Conservation (phyloP, 2,797 vertebrate genomes). For the Pyrocephalus nanus region DNA sequence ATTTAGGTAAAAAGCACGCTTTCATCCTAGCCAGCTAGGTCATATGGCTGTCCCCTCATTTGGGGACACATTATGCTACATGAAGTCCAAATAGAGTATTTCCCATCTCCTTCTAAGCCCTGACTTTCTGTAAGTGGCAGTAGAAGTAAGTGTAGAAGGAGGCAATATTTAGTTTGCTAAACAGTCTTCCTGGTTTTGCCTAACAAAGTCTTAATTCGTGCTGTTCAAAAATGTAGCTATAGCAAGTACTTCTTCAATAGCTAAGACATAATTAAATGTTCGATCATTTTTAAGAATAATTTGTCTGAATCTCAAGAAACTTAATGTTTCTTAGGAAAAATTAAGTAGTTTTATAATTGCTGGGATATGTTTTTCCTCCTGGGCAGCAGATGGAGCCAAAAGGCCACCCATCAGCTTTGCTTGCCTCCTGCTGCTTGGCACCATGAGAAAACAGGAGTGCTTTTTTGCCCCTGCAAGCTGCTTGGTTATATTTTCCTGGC, state of each 20-base stretch:
- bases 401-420: background rate
- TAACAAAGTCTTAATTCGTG: background rate
- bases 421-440: background rate
- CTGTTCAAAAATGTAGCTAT: background rate
- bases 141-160: background rate
- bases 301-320: background rate
- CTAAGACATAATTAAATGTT: background rate
- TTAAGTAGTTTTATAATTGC: background rate
- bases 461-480: background rate
- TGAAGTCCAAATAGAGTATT: background rate
- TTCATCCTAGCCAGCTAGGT: background rate
- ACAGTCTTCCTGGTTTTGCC: background rate
- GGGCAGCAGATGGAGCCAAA: conserved; percentile 39
- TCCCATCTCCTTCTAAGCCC: background rate
- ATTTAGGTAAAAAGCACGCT: background rate
- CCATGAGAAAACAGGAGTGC: background rate
- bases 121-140: background rate
- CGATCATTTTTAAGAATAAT: background rate
- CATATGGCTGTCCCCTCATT: background rate
- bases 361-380: background rate
- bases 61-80: background rate
- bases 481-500: conserved; percentile 1
- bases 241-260: background rate
- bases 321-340: background rate
- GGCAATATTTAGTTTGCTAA: background rate